Conservation (phyloP, 1,140 invertebrate species). For the Bombus confusus region DNA sequence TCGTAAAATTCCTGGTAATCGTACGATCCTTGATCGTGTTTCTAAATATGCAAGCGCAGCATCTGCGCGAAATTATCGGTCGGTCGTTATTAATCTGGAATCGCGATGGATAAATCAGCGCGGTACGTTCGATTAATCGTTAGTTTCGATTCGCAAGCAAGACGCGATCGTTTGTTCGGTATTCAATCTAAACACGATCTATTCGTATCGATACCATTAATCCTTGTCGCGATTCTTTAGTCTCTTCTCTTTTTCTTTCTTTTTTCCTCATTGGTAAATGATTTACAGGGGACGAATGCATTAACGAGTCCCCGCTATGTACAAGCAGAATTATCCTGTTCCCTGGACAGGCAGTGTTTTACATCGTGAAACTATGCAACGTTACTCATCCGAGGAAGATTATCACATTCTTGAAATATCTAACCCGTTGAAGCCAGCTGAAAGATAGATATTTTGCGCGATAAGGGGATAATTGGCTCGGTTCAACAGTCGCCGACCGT, state of each 20-base stretch:
- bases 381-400: conserved; percentile 45
- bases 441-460: conserved; percentile 48
- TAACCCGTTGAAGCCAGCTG: conserved; percentile 37
- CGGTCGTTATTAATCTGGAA: not conserved
- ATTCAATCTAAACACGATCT: not conserved
- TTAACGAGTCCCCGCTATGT: not conserved
- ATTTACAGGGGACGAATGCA: conserved; percentile 8
- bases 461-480: conserved; percentile 60
- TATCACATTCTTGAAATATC: conserved; percentile 66
- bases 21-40: not conserved
- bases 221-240: not conserved
- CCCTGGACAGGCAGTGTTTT: not conserved
- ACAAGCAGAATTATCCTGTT: not conserved
- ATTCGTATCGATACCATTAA: not conserved
- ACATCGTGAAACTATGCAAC: not conserved
- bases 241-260: too few species aligned
- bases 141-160: not conserved
- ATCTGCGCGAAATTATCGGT: not conserved
- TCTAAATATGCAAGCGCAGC: not conserved
- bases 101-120: not conserved
- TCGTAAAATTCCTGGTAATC: not conserved
- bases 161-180: not conserved
- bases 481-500: conserved; percentile 26
- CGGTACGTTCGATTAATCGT: not conserved
- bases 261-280: not conserved